Percentiles rank a stretch among this genome's conserved stretches.
Evolutionary conservation across 1,140 invertebrate genomes (phyloP).

Genomic region (Geopemphigus sp.): DNA sequence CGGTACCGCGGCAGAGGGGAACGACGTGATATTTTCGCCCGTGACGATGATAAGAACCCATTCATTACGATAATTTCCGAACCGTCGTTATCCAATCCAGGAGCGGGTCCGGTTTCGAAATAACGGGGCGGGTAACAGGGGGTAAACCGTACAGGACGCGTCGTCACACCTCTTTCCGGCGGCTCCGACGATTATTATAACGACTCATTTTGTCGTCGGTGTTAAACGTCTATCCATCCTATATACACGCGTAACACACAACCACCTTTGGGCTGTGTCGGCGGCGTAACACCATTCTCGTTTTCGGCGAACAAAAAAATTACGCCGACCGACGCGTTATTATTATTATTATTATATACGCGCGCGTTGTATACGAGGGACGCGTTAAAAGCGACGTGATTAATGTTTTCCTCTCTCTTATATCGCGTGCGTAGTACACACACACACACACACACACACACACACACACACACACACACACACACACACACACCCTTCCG

Average conservation of each 20-base stretch:
- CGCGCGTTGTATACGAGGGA: neutral
- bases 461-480: too few relatives aligned
- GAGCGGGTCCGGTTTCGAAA: conserved; percentile 37
- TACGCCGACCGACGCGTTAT: neutral
- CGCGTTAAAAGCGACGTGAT: conserved; percentile 46
- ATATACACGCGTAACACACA: conserved; percentile 20
- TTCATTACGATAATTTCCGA: conserved; percentile 46
- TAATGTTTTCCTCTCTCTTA: conserved; percentile 38
- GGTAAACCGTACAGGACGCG: neutral
- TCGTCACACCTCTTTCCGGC: conserved; percentile 43
- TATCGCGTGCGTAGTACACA: too few relatives aligned
- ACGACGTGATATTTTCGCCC: conserved; percentile 43
- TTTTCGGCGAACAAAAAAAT: conserved; percentile 47
- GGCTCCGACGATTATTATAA: conserved; percentile 18
- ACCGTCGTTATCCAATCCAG: conserved; percentile 46
- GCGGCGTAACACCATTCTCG: conserved; percentile 30
- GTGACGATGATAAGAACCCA: conserved; percentile 37
- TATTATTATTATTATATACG: conserved; percentile 16
- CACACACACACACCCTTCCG: neutral
- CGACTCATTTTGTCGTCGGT: conserved; percentile 47
- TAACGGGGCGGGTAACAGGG: neutral
- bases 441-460: too few relatives aligned
- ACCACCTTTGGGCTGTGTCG: conserved; percentile 30
- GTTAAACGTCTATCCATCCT: neutral
- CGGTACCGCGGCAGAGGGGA: neutral